phyloP scores from a whole-genome alignment of 2,888 invertebrate genomes.

The Heteropelma amictum region DNA sequence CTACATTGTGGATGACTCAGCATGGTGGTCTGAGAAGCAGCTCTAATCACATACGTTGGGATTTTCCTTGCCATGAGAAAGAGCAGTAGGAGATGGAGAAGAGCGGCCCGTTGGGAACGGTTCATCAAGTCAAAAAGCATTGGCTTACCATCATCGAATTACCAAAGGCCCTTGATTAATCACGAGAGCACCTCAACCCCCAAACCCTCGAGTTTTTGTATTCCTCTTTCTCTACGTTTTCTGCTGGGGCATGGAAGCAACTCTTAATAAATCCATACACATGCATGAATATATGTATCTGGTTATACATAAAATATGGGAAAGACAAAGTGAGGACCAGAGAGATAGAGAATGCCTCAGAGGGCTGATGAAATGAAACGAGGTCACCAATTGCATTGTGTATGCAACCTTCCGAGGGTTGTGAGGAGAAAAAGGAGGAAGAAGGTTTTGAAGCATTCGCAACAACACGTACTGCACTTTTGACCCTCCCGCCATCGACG shows the following conservation, averaged over 20 bases:
- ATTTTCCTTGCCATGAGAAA: slow-evolving; percentile 6
- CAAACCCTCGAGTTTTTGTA: background rate
- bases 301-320: slow-evolving; percentile 16
- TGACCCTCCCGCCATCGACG: slow-evolving; percentile 39
- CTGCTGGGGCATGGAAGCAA: slow-evolving; percentile 18
- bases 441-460: slow-evolving; percentile 45
- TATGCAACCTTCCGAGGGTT: slow-evolving; percentile 47
- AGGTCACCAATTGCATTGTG: slow-evolving; percentile 66
- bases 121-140: slow-evolving; percentile 63
- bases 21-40: slow-evolving; percentile 39
- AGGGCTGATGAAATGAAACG: slow-evolving; percentile 60
- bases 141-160: slow-evolving; percentile 63
- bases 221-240: slow-evolving; percentile 17
- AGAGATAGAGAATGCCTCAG: slow-evolving; percentile 28
- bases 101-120: slow-evolving; percentile 34
- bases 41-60: slow-evolving; percentile 2
- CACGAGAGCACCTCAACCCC: slow-evolving; percentile 37
- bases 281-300: background rate
- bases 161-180: slow-evolving; percentile 56
- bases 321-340: background rate
- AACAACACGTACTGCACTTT: slow-evolving; percentile 57
- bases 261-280: background rate
- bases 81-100: background rate
- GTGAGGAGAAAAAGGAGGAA: background rate
- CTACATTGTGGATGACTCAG: slow-evolving; percentile 33